These are phyloP conservation scores for Odontocerum albicorne DNA, from an alignment of 2,888 invertebrate genomes.

Conservation along the genomic window DNA sequence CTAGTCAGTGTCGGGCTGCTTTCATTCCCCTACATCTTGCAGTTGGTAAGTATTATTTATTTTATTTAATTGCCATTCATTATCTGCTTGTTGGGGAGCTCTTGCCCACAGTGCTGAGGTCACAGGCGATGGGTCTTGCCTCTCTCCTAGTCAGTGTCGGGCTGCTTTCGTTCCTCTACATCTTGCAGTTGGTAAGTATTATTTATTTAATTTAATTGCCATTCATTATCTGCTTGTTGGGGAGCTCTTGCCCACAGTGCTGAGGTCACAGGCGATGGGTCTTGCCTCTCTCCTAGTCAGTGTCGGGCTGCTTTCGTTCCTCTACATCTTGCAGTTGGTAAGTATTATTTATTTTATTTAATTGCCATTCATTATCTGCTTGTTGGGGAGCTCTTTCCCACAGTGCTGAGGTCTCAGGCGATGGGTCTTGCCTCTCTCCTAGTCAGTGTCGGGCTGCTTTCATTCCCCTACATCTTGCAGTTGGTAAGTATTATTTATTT, in stretches of 20 bases:
- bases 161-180: slow-evolving; percentile 63
- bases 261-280: slow-evolving; percentile 68
- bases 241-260: slow-evolving; percentile 66
- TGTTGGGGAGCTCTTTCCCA: slow-evolving; percentile 68
- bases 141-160: slow-evolving; percentile 66
- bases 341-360: slow-evolving; percentile 36
- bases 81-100: slow-evolving; percentile 70
- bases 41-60: slow-evolving; percentile 47
- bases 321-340: slow-evolving; percentile 64
- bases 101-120: slow-evolving; percentile 65
- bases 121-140: slow-evolving; percentile 68
- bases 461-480: slow-evolving; percentile 66
- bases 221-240: too few relatives aligned
- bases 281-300: slow-evolving; percentile 66
- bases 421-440: slow-evolving; percentile 69
- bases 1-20: slow-evolving; percentile 64
- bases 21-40: slow-evolving; percentile 65
- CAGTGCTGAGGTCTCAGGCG: slow-evolving; percentile 65
- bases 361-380: too few relatives aligned
- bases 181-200: slow-evolving; percentile 58
- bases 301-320: slow-evolving; percentile 62
- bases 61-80: too few relatives aligned
- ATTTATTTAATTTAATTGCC: too few relatives aligned
- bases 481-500: slow-evolving; percentile 47
- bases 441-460: slow-evolving; percentile 62